These are phyloP conservation scores for Perodicticus potto DNA, from an alignment of 2,797 vertebrate genomes.

Conservation along the genomic window DNA sequence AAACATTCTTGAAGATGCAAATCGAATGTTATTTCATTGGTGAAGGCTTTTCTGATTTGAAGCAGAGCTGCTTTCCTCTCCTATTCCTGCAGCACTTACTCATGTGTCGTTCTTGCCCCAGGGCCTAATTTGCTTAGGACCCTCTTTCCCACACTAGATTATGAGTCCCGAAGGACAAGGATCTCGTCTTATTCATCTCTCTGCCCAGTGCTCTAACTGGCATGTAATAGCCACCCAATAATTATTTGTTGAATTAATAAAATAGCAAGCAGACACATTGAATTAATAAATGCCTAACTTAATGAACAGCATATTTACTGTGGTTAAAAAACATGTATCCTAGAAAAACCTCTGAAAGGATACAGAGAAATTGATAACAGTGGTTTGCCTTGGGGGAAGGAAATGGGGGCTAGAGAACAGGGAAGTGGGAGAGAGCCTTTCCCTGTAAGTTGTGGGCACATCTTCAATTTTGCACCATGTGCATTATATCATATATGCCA, in stretches of 20 bases:
- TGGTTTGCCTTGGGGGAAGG: neutral
- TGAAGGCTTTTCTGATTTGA: neutral
- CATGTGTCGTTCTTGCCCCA: neutral
- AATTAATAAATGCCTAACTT: conserved; percentile 41
- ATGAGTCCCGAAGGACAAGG: neutral
- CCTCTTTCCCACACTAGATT: neutral
- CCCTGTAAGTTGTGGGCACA: neutral
- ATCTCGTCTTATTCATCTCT: neutral
- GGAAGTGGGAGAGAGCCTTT: neutral
- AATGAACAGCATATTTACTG: conserved; percentile 29
- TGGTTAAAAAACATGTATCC: conserved; percentile 34
- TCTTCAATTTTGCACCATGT: neutral
- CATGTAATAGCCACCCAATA: neutral
- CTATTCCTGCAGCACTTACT: rapidly evolving
- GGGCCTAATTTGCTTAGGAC: neutral
- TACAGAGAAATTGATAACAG: neutral
- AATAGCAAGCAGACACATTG: conserved; percentile 35
- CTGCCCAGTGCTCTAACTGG: neutral
- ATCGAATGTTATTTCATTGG: neutral
- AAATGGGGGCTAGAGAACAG: neutral
- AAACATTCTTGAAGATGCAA: neutral
- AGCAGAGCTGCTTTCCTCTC: neutral
- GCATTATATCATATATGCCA: neutral
- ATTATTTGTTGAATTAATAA: conserved; percentile 1
- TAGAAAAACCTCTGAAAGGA: conserved; percentile 28